phyloP scores from a whole-genome alignment of 2,113 vertebrate genomes.

The Chionis minor region DNA sequence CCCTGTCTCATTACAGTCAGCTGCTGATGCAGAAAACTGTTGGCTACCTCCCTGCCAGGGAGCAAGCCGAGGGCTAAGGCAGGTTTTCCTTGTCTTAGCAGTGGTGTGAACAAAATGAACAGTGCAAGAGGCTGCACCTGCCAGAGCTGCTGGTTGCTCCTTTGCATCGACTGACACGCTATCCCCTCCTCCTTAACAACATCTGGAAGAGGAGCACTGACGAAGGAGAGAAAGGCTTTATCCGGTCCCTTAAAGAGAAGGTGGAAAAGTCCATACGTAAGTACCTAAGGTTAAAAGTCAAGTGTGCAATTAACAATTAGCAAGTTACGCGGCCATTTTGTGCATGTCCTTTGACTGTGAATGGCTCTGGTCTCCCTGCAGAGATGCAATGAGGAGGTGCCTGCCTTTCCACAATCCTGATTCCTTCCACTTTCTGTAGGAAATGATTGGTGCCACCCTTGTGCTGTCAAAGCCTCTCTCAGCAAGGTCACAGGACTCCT shows the following conservation, averaged over 20 bases:
- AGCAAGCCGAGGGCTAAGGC: neutral
- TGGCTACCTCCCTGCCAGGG: neutral
- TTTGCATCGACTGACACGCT: constrained; percentile 83
- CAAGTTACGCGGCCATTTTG: neutral
- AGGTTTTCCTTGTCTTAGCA: constrained; percentile 50
- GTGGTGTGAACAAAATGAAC: constrained; percentile 88
- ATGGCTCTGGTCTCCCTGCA: neutral
- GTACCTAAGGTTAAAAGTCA: constrained; percentile 41
- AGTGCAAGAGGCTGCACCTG: constrained; percentile 82
- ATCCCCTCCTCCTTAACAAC: constrained; percentile 86
- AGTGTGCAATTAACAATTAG: neutral
- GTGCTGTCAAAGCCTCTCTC: neutral
- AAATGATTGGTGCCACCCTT: neutral
- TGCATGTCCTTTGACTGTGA: neutral
- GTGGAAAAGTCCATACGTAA: constrained; percentile 89
- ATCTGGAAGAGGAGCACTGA: constrained; percentile 81
- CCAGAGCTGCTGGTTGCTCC: constrained; percentile 86
- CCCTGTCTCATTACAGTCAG: neutral
- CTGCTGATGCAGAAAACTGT: neutral
- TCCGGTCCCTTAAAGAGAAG: constrained; percentile 81
- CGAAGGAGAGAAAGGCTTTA: constrained; percentile 68
- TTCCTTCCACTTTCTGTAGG: neutral
- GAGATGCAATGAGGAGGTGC: neutral
- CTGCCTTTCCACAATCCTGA: neutral
- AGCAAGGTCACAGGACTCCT: neutral